Evolutionary conservation across 1,140 invertebrate species (phyloP).

Genomic region (Paracyclopina nana): DNA sequence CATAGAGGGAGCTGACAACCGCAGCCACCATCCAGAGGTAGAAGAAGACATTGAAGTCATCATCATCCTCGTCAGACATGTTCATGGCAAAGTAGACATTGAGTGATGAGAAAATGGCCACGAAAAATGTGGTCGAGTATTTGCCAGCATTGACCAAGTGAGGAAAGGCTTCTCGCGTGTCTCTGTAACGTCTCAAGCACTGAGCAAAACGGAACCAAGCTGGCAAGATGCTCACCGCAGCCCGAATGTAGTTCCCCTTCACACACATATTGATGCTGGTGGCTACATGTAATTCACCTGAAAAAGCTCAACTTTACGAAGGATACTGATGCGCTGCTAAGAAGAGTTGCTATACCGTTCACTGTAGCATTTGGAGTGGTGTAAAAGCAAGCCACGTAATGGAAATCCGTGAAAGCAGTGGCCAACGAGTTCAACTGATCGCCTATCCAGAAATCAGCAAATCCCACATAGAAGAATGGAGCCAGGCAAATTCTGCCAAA

Average conservation of each 20-base stretch:
- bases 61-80: background rate
- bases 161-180: slow-evolving; percentile 72
- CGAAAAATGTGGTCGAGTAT: slow-evolving; percentile 92
- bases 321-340: no score
- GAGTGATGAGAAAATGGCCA: slow-evolving; percentile 64
- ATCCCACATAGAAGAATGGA: slow-evolving; percentile 85
- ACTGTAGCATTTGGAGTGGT: slow-evolving; percentile 9
- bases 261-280: slow-evolving; percentile 27
- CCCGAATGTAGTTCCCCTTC: slow-evolving; percentile 31
- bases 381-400: slow-evolving; percentile 44
- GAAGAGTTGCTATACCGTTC: background rate
- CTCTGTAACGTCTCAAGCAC: slow-evolving; percentile 77
- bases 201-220: slow-evolving; percentile 96
- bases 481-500: slow-evolving; percentile 61
- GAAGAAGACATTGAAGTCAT: slow-evolving; percentile 48
- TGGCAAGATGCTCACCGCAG: slow-evolving; percentile 70
- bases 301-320: background rate
- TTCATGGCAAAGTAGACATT: background rate
- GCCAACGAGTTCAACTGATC: slow-evolving; percentile 92
- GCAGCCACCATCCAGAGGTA: slow-evolving; percentile 55
- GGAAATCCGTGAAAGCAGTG: slow-evolving; percentile 73
- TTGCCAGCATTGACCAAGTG: slow-evolving; percentile 94
- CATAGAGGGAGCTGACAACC: slow-evolving; percentile 56
- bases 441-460: slow-evolving; percentile 98
- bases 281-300: slow-evolving; percentile 16